Percentiles rank a stretch among this genome's conserved stretches.
phyloP scores from a whole-genome alignment of 2,797 vertebrate genomes.

The Anguilla megastoma region DNA sequence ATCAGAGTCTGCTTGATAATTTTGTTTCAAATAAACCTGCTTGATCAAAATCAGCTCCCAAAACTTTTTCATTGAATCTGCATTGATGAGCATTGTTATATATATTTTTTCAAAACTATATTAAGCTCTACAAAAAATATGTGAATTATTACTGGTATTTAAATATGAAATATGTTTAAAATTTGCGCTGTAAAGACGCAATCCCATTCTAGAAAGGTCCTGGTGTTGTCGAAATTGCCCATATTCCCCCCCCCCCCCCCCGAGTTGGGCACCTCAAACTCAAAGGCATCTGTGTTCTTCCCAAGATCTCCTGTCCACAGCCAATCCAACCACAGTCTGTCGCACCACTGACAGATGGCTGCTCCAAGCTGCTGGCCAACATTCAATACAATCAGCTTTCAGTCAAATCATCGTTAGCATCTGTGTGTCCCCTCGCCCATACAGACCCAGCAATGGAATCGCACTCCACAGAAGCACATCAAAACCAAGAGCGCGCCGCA shows the following conservation, averaged over 20 bases:
- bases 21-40: too few relatives aligned
- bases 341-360: constrained; percentile 36
- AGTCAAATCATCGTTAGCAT: constrained; percentile 24
- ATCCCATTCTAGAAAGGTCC: not conserved
- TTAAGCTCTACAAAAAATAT: too few relatives aligned
- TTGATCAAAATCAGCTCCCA: too few relatives aligned
- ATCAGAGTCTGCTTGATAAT: too few relatives aligned
- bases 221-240: not conserved
- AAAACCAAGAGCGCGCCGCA: not conserved
- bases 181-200: too few relatives aligned
- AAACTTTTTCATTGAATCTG: too few relatives aligned
- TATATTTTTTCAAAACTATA: too few relatives aligned
- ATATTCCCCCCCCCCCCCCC: constrained; percentile 8
- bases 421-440: not conserved
- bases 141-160: too few relatives aligned
- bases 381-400: constrained; percentile 22
- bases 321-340: constrained; percentile 9
- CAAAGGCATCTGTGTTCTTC: constrained; percentile 28
- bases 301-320: not conserved
- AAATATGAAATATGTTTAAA: too few relatives aligned
- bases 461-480: not conserved
- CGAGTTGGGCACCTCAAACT: not conserved
- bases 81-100: too few relatives aligned
- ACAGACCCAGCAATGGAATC: not conserved
- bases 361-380: constrained; percentile 5